Evolutionary conservation across 2,113 vertebrate genomes (phyloP), one percentile per base, ranked within the genome.

Genomic region (Hoplias malabaricus): DNA sequence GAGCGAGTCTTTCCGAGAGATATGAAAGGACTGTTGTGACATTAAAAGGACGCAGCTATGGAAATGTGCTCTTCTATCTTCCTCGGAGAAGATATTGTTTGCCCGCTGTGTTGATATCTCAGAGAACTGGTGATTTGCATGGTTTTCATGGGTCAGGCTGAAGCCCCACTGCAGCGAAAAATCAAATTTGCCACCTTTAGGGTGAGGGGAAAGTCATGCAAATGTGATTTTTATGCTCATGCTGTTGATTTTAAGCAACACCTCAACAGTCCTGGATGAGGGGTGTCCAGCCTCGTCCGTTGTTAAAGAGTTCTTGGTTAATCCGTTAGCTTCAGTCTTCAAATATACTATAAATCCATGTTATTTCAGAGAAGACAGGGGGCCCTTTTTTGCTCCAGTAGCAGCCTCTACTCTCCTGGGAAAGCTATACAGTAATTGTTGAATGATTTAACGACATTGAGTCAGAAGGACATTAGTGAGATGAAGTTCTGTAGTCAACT

Each of bases 81-180:
- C 82, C 82, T 85, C 82, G 81, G 78, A 69, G 63, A 82, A 14
- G 57, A 63, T 78, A 36, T 57, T 36, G 61, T 75, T 77, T 83
- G 77, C 80, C 82, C 23, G 19, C 78, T 80, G 65, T 3, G 73
- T 63, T 57, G 65, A 57, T 14, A 69, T 25, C n/a, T 75, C 69
- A 25, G 62, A 83, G 86, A 86, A 77, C 68, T 40, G 73, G 84
- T 8, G 88, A 91, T 90, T 88, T 81, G 54, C 79, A 87, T 89
- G 84, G 80, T 86, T 73, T 59, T 77, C 56, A 84, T 31, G 14
- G 31, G 12, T 4, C 10, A 40, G 16, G 40, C 68, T 33, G 34
- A 57, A 42, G 34, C 25, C 11, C 25, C 3, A 53, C n/a, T 53
- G 7, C 5, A 10, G 48, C 48, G 21, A 53, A 53, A 53, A 53